Percentiles rank a stretch among this genome's conserved stretches.
Conservation (phyloP, 2,797 vertebrate genomes). For the Myripristis jacobus region DNA sequence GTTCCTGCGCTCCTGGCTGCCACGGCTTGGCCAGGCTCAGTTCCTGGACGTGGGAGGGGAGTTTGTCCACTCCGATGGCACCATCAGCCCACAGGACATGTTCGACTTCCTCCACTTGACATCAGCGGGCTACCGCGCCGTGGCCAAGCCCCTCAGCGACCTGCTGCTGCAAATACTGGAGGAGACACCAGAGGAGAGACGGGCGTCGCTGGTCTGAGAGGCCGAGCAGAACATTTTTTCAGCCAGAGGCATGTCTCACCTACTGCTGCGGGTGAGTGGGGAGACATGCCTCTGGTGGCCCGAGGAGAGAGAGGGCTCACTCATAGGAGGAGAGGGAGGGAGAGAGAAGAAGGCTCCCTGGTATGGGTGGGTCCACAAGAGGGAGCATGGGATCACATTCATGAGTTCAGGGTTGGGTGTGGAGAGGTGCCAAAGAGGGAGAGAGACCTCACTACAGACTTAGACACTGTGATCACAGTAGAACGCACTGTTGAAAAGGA, state of each 20-base stretch:
- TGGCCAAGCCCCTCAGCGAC: slow-evolving; percentile 94
- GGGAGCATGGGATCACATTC: slow-evolving; percentile 47
- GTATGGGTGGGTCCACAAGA: slow-evolving; percentile 46
- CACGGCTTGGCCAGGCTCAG: slow-evolving; percentile 88
- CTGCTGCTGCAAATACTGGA: slow-evolving; percentile 97
- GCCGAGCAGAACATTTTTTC: slow-evolving; percentile 20
- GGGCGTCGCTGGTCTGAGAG: slow-evolving; percentile 90
- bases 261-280: slow-evolving; percentile 40
- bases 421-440: slow-evolving; percentile 51
- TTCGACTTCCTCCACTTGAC: slow-evolving; percentile 99
- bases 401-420: slow-evolving; percentile 36
- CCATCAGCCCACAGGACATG: slow-evolving; percentile 94
- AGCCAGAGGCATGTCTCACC: slow-evolving; percentile 64
- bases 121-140: slow-evolving; percentile 86
- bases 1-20: slow-evolving; percentile 87
- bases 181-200: slow-evolving; percentile 94
- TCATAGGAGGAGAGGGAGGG: slow-evolving; percentile 12
- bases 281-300: slow-evolving; percentile 63
- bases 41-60: slow-evolving; percentile 89
- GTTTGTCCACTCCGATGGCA: slow-evolving; percentile 94
- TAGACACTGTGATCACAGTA: slow-evolving; percentile 63
- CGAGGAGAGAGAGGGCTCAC: slow-evolving; percentile 50
- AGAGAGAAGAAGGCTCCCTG: slow-evolving; percentile 18
- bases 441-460: slow-evolving; percentile 56
- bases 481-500: slow-evolving; percentile 43